Base-by-base conservation (phyloP, 2,888 invertebrate genomes). In the Drosophila kambysellisi region DNA sequence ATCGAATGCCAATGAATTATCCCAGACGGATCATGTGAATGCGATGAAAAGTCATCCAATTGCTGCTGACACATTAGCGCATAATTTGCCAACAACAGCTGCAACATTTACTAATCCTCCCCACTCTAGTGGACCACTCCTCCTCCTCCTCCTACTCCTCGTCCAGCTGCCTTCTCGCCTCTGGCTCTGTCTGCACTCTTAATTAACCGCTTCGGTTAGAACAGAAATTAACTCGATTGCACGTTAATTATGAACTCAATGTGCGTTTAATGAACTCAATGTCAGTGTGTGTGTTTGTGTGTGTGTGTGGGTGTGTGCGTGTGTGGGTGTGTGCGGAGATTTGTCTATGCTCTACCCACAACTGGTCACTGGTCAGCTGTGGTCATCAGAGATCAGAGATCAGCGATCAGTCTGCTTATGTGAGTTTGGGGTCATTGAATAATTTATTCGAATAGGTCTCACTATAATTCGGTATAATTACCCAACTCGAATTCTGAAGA, bases 281-380 rank as follows among this genome's bases (percentile, higher is more conserved):
- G 73, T 68, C 46, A n/a, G 57, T 57, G 32, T 48, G 25, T 39
- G 29, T 53, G 20, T 12, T 6, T n/a, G 15, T 54, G n/a, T 39
- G 57, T 4, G 41, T 56, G 64, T 52, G 64, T 67, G 68, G 20
- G 11, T 51, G 33, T 39, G 48, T 12, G 57, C 33, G 41, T 35
- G n/a, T 58, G 25, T 52, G 50, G 39, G 79, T 35, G 66, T 64
- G 12, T 39, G 77, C 63, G 76, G 51, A 52, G 76, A 80, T 77
- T 79, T 70, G 63, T 66, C 51, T 70, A 76, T 59, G 56, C 81
- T 20, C 39, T 32, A 58, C 52, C 95, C 91, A 32, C 96, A 96
- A 66, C 25, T 25, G 25, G 25, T 25, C 25, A 8, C 94, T 94
- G 78, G 60, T 57, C 12, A 95, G 95, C 60, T 95, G 30, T 95